Conservation (phyloP, 1,140 invertebrate species). For the Diabrotica virgifera region DNA sequence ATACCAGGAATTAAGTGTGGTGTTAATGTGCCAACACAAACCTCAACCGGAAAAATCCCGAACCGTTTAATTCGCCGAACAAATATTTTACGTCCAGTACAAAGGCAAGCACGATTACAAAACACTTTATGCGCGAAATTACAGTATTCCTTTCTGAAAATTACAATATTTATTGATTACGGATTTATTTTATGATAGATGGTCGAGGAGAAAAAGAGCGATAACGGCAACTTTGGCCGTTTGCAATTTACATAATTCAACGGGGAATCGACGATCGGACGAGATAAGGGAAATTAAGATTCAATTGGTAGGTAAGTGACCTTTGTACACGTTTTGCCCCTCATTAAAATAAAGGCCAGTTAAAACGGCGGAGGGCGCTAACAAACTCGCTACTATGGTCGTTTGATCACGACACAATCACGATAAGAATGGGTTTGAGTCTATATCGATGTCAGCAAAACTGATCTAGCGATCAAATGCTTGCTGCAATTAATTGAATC, state of each 20-base stretch:
- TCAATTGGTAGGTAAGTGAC: conserved; percentile 20
- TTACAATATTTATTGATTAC: conserved; percentile 19
- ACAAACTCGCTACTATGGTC: conserved; percentile 27
- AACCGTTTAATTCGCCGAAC: conserved; percentile 5
- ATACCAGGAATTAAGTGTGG: too few species aligned
- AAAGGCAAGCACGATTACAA: conserved; percentile 7
- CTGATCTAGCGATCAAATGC: too few species aligned
- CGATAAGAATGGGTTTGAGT: too few species aligned
- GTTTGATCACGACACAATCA: neutral
- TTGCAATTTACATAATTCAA: conserved; percentile 20
- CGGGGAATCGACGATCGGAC: conserved; percentile 6
- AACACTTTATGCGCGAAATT: conserved; percentile 16
- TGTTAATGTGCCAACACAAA: too few species aligned
- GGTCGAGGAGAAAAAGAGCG: conserved; percentile 13
- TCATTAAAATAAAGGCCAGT: conserved; percentile 20
- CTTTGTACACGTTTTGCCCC: conserved; percentile 19
- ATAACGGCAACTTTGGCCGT: conserved; percentile 12
- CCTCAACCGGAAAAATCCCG: too few species aligned
- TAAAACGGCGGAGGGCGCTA: conserved; percentile 23
- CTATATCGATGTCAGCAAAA: too few species aligned
- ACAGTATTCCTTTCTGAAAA: conserved; percentile 7
- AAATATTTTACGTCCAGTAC: conserved; percentile 10
- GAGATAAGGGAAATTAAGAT: conserved; percentile 20
- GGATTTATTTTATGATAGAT: conserved; percentile 13
- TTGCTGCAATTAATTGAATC: too few species aligned